Base-by-base conservation (phyloP, 2,888 invertebrate genomes). In the Caenorhabditis plicata region DNA sequence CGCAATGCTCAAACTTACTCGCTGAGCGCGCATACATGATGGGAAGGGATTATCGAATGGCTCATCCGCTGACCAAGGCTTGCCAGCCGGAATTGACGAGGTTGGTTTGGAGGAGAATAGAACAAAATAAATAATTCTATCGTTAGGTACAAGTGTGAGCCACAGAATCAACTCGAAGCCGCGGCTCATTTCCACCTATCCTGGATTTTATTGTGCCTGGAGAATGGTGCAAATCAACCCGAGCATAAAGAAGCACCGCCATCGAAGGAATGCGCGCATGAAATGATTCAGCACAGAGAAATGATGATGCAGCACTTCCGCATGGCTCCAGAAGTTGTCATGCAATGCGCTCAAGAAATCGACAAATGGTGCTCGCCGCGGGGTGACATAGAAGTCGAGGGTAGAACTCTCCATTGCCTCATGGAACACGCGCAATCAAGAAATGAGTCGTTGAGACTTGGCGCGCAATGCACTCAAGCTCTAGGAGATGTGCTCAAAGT, bases 371-470 rank as follows among this genome's bases (percentile, higher is more conserved):
- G 78, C 56, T 67, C 66, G 36, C 76, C 79, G 7, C 54, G 64
- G 19, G 86, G 68, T 39, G 77, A 74, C 49, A 74, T 80, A 31
- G 67, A 83, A 51, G 89, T 90, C 81, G 85, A 87, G 48, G 91
- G 90, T 35, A 88, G 88, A 80, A 94, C 94, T 0, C 89, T 98
- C 68, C 95, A 96, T 81, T 98, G 96, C 81, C 84, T 98, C 36
- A 91, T 96, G 91, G 68, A 57, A 22, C 73, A 79, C 43, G 80
- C 80, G 2, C 67, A 78, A 54, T 57, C 45, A 2, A 47, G 78
- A 20, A 72, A 78, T 27, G 75, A 74, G 38, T 61, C 64, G 19
- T 46, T 66, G 25, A 54, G 60, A 23, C 52, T 77, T n/a, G 68
- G 66, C 8, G 58, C 71, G 1, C 73, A 74, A 40, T 77, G 78